Evolutionary conservation across 2,888 invertebrate species (phyloP), one percentile per base, ranked within the genome.

Genomic region (Drosophila pullipes): DNA sequence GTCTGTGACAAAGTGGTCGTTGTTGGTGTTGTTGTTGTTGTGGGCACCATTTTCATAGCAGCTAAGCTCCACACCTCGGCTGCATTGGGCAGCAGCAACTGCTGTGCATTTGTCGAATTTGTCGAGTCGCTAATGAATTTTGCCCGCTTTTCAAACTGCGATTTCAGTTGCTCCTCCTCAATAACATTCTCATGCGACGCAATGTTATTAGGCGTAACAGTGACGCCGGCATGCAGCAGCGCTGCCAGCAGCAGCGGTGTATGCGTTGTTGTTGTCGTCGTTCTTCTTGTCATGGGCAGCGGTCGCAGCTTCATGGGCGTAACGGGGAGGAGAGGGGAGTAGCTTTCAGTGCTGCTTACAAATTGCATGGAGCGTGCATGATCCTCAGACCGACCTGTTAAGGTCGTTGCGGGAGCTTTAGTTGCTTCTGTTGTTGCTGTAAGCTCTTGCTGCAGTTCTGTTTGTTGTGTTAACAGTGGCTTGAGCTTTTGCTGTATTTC

Each of bases 21-120:
- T 10, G 33, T 9, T 35, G 59, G 10, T 39, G 9, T 31, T 18
- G 64, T 54, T 33, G 69, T 39, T 59, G 66, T 71, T 69, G 37
- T 49, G 6, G 91, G 91, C 59, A 91, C 85, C 44, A 85, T 74
- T 85, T 92, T 93, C 89, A 93, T 88, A 13, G 89, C 86, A 0
- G 91, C 92, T 61, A 93, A 74, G 37, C 91, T 91, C 92, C 93
- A 93, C 1, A 87, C 92, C 39, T 93, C 93, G 1, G 92, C 91
- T 22, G 78, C 83, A 69, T 92, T 91, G 37, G 93, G 92, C 54
- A 93, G 68, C 31, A 82, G 85, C 50, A 93, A 70, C 66, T 92
- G 90, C 33, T 92, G 91, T 16, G 89, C 83, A 78, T 91, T 92
- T 39, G 91, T 92, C 18, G 91, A 89, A 66, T 91, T 93, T 16